Conservation (phyloP, 2,888 invertebrate species). For the Coelogynopora nodosa region DNA sequence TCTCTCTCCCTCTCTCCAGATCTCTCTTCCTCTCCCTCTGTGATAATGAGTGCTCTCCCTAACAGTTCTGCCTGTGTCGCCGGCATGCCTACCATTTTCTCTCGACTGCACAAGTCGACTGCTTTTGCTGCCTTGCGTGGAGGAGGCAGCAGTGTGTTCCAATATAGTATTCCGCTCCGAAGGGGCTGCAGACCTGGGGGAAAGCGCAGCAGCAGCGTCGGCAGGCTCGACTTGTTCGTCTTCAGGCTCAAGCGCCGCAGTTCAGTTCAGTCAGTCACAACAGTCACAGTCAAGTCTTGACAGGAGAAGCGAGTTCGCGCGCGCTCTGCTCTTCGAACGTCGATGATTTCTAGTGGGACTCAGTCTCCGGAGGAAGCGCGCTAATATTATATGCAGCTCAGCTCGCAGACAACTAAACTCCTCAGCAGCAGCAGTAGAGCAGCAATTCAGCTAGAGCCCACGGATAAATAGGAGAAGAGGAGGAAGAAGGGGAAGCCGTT, state of each 20-base stretch:
- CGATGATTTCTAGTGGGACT: conserved; percentile 27
- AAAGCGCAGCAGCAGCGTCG: not conserved
- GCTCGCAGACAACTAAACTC: not conserved
- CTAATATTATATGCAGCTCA: not conserved
- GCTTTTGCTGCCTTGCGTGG: no score
- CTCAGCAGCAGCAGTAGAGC: no score
- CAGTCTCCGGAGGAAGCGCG: not conserved
- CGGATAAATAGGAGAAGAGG: conserved; percentile 22
- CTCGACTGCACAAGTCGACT: no score
- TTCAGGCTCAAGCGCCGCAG: not conserved
- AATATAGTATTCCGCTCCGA: not conserved
- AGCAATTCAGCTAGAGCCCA: no score
- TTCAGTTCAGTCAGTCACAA: not conserved
- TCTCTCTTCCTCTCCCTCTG: no score
- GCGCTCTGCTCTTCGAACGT: not conserved
- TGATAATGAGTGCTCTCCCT: no score
- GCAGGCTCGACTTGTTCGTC: not conserved
- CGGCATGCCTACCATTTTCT: not conserved
- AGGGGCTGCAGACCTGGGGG: not conserved
- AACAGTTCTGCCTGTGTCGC: no score
- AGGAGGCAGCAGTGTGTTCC: no score
- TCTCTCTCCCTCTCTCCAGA: no score
- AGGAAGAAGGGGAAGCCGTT: no score
- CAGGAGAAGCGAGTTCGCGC: not conserved
- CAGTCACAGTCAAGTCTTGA: not conserved